Percentiles rank a stretch among this genome's conserved stretches.
Conservation (phyloP, 2,888 invertebrate genomes). For the Congeria kusceri region DNA sequence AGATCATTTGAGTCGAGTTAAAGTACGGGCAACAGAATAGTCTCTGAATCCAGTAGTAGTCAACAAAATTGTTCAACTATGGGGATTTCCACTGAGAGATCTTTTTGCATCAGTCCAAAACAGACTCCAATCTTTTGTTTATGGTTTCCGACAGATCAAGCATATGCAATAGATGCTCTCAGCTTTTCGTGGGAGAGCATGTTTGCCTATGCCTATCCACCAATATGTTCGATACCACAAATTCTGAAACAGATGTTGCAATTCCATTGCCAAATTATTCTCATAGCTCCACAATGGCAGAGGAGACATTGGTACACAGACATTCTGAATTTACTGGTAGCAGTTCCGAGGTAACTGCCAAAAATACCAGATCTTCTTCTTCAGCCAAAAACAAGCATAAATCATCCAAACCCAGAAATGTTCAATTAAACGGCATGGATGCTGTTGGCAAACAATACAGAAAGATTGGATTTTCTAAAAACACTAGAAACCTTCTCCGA, state of each 20-base stretch:
- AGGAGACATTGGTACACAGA: conserved; percentile 17
- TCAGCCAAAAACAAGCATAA: conserved; percentile 15
- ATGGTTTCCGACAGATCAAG: conserved; percentile 34
- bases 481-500: conserved; percentile 40
- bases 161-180: conserved; percentile 55
- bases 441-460: conserved; percentile 13
- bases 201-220: conserved; percentile 58
- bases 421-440: conserved; percentile 19
- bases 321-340: conserved; percentile 17
- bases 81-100: conserved; percentile 24
- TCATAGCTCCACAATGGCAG: conserved; percentile 30
- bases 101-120: conserved; percentile 35
- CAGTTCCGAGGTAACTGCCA: conserved; percentile 3
- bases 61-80: conserved; percentile 7
- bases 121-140: conserved; percentile 42
- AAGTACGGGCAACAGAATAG: conserved; percentile 20
- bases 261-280: conserved; percentile 12
- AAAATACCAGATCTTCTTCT: background rate
- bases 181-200: conserved; percentile 44
- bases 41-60: conserved; percentile 25
- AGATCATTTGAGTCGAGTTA: conserved; percentile 24
- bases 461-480: conserved; percentile 34
- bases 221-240: conserved; percentile 42
- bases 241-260: conserved; percentile 26
- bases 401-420: conserved; percentile 2